These are phyloP conservation scores for Sebastes alutus DNA, from an alignment of 2,797 vertebrate species.

Conservation along the genomic window DNA sequence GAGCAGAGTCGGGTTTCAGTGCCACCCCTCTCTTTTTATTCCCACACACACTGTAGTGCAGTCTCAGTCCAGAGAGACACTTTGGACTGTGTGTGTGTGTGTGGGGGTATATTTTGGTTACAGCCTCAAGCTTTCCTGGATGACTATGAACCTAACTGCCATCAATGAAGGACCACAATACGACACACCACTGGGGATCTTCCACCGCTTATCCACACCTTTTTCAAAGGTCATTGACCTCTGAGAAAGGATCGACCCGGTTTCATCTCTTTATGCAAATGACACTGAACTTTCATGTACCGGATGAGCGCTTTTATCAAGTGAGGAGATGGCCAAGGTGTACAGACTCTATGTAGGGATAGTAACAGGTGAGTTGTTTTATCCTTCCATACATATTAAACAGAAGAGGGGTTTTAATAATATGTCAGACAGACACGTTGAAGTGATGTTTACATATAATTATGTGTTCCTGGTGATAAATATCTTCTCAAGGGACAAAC, in stretches of 20 bases:
- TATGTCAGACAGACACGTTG: neutral
- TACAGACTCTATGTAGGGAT: conserved; percentile 56
- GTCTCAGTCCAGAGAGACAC: conserved; percentile 28
- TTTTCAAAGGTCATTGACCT: conserved; percentile 50
- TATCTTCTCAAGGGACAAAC: neutral
- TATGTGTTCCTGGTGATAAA: neutral
- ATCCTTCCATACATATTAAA: neutral
- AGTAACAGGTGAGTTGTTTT: conserved; percentile 65
- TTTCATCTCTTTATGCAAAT: conserved; percentile 29
- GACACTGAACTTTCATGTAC: conserved; percentile 25
- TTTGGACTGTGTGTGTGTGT: conserved; percentile 21
- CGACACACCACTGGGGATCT: conserved; percentile 22
- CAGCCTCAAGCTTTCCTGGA: conserved; percentile 14
- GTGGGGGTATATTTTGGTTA: neutral
- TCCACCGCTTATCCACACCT: conserved; percentile 25
- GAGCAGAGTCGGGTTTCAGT: conserved; percentile 66
- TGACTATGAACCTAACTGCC: conserved; percentile 31
- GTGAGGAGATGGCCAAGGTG: conserved; percentile 69
- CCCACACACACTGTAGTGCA: conserved; percentile 18
- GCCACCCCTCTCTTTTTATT: conserved; percentile 44
- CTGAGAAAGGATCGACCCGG: conserved; percentile 6
- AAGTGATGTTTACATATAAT: neutral
- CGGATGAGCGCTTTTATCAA: conserved; percentile 34
- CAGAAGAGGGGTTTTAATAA: too few species aligned
- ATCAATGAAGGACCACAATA: conserved; percentile 59